These are phyloP conservation scores for Macrochelys suwanniensis DNA, from an alignment of 2,797 vertebrate genomes.

Conservation along the genomic window DNA sequence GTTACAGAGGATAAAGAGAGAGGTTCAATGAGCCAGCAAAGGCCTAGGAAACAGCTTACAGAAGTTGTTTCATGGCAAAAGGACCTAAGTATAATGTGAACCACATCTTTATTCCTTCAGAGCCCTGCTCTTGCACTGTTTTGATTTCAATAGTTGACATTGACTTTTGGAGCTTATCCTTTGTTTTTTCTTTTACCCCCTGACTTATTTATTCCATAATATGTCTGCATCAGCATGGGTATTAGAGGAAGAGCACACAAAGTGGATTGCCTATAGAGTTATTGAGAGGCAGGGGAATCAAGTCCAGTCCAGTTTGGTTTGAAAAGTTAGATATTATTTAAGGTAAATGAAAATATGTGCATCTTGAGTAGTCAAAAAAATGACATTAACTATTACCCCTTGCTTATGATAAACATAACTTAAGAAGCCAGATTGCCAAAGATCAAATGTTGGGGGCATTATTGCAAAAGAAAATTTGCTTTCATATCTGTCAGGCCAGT, in stretches of 20 bases:
- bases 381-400: neutral
- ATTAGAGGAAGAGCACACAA: neutral
- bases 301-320: accelerated
- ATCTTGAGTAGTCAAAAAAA: neutral
- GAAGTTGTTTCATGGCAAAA: conserved; percentile 69
- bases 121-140: neutral
- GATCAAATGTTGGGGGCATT: neutral
- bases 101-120: conserved; percentile 18
- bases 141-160: neutral
- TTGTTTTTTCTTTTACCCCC: neutral
- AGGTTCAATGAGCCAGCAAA: neutral
- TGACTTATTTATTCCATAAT: neutral
- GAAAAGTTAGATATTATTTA: neutral
- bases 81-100: conserved; percentile 44
- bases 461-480: accelerated
- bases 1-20: conserved; percentile 1
- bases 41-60: conserved; percentile 43
- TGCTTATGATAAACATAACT: neutral
- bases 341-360: neutral
- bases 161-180: conserved; percentile 72
- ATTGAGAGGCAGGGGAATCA: accelerated
- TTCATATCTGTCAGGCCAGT: neutral
- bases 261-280: neutral
- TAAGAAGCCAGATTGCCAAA: neutral
- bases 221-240: neutral